phyloP scores from a whole-genome alignment of 2,888 invertebrate species.

The Lasioglossum figueresi region DNA sequence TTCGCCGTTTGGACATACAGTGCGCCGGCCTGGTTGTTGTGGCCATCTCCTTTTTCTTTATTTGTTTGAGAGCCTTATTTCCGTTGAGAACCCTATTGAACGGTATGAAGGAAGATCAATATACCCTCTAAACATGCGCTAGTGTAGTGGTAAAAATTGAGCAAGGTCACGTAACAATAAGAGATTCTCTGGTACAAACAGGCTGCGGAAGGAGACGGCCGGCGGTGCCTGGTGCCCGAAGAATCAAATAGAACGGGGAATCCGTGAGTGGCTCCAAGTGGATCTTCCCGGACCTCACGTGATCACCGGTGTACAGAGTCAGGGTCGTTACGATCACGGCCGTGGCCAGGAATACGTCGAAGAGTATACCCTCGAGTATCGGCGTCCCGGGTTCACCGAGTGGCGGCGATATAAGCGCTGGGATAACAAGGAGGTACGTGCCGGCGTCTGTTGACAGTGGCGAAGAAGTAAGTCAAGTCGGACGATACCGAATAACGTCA shows the following conservation, averaged over 20 bases:
- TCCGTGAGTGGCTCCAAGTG: conserved; percentile 89
- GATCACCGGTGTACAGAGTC: conserved; percentile 90
- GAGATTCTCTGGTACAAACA: conserved; percentile 74
- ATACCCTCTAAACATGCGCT: neutral
- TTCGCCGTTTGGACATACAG: no score
- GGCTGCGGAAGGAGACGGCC: conserved; percentile 88
- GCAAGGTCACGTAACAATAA: conserved; percentile 7
- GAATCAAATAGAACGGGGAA: conserved; percentile 87
- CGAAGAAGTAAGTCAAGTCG: conserved; percentile 50
- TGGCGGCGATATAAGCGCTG: conserved; percentile 89
- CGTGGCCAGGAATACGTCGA: conserved; percentile 91
- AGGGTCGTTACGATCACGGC: conserved; percentile 91
- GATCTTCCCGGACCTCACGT: conserved; percentile 87
- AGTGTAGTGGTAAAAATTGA: neutral
- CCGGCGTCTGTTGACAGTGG: conserved; percentile 47
- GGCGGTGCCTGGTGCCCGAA: conserved; percentile 93
- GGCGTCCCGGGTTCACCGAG: conserved; percentile 86
- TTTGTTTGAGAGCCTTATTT: no score
- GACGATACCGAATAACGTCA: conserved; percentile 49
- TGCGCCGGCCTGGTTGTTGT: no score
- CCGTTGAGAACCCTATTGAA: neutral
- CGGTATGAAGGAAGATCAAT: neutral
- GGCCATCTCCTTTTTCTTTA: no score
- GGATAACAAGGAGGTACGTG: conserved; percentile 87
- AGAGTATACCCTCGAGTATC: conserved; percentile 89